A percentile compares a stretch with the other conserved stretches of the same genome.
Conservation (phyloP, 2,888 invertebrate species). For the Artemia sinica region DNA sequence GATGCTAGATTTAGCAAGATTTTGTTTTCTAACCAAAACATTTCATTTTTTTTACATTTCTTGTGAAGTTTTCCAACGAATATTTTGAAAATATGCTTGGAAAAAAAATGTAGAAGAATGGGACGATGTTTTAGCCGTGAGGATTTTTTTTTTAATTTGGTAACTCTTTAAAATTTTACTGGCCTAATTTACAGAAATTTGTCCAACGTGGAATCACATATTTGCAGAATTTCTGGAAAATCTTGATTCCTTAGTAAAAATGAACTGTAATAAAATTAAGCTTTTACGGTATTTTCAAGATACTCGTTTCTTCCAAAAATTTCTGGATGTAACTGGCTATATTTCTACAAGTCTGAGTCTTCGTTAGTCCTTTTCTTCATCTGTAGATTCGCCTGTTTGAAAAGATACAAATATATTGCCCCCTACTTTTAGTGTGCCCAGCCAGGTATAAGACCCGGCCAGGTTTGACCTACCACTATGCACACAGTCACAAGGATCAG, state of each 20-base stretch:
- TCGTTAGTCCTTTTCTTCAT: no score
- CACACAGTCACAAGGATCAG: slow-evolving; percentile 55
- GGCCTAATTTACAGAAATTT: background rate
- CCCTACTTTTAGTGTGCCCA: slow-evolving; percentile 52
- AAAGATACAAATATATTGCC: no score
- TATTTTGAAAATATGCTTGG: slow-evolving; percentile 6
- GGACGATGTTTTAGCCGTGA: background rate
- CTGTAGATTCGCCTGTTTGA: no score
- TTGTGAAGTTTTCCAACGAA: background rate
- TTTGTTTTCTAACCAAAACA: background rate
- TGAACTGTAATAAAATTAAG: no score
- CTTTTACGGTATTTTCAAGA: no score
- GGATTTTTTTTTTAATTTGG: background rate
- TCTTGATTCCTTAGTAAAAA: no score
- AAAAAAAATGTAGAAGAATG: background rate
- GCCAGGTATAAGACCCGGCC: slow-evolving; percentile 91
- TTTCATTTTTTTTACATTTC: background rate
- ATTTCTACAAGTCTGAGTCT: no score
- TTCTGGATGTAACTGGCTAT: no score
- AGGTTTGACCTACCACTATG: slow-evolving; percentile 86
- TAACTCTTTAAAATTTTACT: background rate
- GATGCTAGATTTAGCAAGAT: background rate
- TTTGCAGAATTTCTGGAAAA: background rate
- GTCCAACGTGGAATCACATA: background rate
- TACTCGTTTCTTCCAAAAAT: no score